Base-by-base conservation (phyloP, 2,113 vertebrate species). In the Castor canadensis region DNA sequence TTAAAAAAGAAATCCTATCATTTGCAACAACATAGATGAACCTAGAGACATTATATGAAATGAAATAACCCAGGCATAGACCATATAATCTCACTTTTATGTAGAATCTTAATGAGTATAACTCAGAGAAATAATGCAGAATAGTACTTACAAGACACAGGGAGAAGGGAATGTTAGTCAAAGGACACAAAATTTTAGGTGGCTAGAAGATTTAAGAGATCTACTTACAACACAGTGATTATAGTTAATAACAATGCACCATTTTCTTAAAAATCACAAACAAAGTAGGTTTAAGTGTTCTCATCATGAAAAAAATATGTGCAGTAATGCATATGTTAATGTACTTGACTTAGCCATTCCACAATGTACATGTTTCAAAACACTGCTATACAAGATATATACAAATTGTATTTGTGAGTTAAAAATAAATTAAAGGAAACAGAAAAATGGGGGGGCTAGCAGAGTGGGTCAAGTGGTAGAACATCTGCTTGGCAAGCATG, bases 361-460 rank as follows among this genome's bases (percentile, higher is more conserved):
- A 28, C 2, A 15, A 9, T 26, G 9, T 20, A 38, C 10, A 2
- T 40, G n/a, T 43, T 71, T 90, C 15, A 72, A 69, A 47, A 24
- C 35, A 35, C 38, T 17, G 6, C 5, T 13, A 3, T 24, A 40
- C 26, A 12, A 0, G 12, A 49, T 11, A n/a, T 28, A 26, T 3
- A 6, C 26, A 72, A 45, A 16, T 6, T 56, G 22, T 26, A 12
- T 52, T 54, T 24, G 28, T 24, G 26, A 84, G 26, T 26, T 67
- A 79, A 71, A 45, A 64, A 38, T 40, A 60, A 72, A 28, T 30
- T 28, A 38, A 22, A 40, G 45, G n/a, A n/a, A n/a, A n/a, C n/a
- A 10, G 6, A 28, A 60, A 60, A 26, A 60, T 60, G 24, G 58
- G 9, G 8, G 58, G 24, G n/a, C n/a, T n/a, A n/a, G n/a, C n/a